Evolutionary conservation across 1,140 invertebrate species (phyloP).

Genomic region (Magallana angulata): DNA sequence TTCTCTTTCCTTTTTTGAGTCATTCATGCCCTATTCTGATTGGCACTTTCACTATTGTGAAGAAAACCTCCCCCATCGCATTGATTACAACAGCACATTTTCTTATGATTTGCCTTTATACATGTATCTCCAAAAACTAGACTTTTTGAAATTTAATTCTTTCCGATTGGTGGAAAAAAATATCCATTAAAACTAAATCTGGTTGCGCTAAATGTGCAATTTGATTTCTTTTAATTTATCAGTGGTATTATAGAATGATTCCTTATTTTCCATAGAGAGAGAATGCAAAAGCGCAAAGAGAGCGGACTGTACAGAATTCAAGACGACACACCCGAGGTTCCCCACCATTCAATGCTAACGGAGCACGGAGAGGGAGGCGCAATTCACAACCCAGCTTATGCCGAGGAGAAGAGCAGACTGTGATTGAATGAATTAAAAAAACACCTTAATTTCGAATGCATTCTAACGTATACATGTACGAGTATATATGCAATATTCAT

Average conservation of each 20-base stretch:
- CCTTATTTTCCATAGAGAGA: background rate
- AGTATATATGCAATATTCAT: background rate
- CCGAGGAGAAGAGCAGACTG: background rate
- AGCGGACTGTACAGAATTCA: background rate
- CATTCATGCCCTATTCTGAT: no score
- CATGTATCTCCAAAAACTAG: no score
- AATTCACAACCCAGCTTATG: background rate
- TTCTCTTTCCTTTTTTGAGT: no score
- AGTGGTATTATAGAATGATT: background rate
- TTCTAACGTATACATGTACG: background rate
- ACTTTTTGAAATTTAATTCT: no score
- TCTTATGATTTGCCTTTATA: no score
- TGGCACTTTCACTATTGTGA: no score
- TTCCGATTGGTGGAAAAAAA: no score
- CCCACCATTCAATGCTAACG: background rate
- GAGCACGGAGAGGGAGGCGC: background rate
- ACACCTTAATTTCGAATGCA: background rate
- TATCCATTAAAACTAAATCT: no score
- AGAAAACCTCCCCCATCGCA: no score
- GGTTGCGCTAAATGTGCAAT: no score
- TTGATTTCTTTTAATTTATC: background rate
- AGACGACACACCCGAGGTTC: background rate
- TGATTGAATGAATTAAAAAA: background rate
- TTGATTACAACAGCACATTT: no score
- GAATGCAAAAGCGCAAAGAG: background rate